These are phyloP conservation scores for Erethizon dorsatum DNA, from an alignment of 2,797 vertebrate species.

Conservation along the genomic window DNA sequence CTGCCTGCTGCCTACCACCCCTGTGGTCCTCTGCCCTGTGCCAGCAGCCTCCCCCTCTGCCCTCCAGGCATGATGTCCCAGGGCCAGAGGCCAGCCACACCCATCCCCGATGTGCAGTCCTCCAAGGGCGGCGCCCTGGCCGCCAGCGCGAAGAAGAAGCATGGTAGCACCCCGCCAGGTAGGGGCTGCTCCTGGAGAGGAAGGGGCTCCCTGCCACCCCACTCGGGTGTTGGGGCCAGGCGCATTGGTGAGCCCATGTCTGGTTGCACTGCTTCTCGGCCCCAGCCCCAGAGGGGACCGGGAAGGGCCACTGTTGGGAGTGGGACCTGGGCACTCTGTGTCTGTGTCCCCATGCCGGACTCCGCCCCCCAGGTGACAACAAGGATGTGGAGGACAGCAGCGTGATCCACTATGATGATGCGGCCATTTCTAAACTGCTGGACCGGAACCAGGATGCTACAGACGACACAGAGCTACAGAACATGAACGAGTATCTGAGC, in stretches of 20 bases:
- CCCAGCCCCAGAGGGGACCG: not conserved
- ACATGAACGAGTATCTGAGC: slow-evolving; percentile 99
- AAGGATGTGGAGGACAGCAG: slow-evolving; percentile 98
- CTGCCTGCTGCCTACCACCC: not conserved
- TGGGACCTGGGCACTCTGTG: rapidly evolving
- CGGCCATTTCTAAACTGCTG: slow-evolving; percentile 98
- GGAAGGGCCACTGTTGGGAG: rapidly evolving
- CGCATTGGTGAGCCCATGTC: not conserved
- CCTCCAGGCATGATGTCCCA: slow-evolving; percentile 89
- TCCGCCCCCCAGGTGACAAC: slow-evolving; percentile 92
- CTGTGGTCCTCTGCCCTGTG: not conserved
- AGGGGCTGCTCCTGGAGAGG: not conserved
- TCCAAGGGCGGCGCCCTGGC: slow-evolving; percentile 86
- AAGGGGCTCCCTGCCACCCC: not conserved
- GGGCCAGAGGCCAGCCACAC: slow-evolving; percentile 86
- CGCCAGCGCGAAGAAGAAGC: slow-evolving; percentile 87
- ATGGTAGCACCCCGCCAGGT: slow-evolving; percentile 90
- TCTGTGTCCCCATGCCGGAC: too few species aligned
- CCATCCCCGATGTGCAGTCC: slow-evolving; percentile 84
- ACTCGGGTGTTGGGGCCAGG: not conserved
- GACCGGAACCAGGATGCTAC: slow-evolving; percentile 97
- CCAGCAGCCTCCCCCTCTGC: not conserved
- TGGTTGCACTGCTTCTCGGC: rapidly evolving
- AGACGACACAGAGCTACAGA: slow-evolving; percentile 98
- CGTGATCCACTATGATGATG: slow-evolving; percentile 98